These are phyloP conservation scores for Apodemus agrarius DNA, from an alignment of 2,797 vertebrate species.

Conservation along the genomic window DNA sequence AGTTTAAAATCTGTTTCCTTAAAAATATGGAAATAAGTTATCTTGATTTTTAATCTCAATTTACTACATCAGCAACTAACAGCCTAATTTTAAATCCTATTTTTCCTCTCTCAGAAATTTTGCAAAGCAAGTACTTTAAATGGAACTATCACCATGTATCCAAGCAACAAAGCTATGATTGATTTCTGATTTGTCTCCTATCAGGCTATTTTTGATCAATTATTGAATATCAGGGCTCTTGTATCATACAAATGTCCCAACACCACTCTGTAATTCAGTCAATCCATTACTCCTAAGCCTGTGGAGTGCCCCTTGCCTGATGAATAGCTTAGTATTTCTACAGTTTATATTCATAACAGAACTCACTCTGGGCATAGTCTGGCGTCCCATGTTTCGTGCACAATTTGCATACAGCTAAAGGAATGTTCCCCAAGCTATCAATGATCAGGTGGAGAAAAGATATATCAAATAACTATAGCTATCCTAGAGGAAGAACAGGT, in stretches of 20 bases:
- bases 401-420: slow-evolving; percentile 78
- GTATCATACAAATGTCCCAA: not conserved
- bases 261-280: not conserved
- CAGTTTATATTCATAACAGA: slow-evolving; percentile 13
- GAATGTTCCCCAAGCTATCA: slow-evolving; percentile 69
- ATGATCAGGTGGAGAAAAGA: slow-evolving; percentile 79
- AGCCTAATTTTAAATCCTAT: slow-evolving; percentile 30
- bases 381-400: slow-evolving; percentile 61
- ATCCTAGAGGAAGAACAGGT: slow-evolving; percentile 84
- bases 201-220: slow-evolving; percentile 64
- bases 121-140: slow-evolving; percentile 3
- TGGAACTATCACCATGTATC: not conserved
- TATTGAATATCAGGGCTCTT: slow-evolving; percentile 15
- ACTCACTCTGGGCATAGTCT: slow-evolving; percentile 2
- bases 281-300: slow-evolving; percentile 6
- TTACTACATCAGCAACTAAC: slow-evolving; percentile 28
- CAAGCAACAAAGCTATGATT: not conserved
- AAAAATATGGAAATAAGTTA: slow-evolving; percentile 16
- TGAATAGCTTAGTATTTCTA: slow-evolving; percentile 7
- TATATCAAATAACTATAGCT: slow-evolving; percentile 80
- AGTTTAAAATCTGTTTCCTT: slow-evolving; percentile 14
- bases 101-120: slow-evolving; percentile 18
- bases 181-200: slow-evolving; percentile 66
- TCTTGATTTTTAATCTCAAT: slow-evolving; percentile 37
- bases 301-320: not conserved